Evolutionary conservation across 1,140 invertebrate species (phyloP), one percentile per base, ranked within the genome.

Genomic region (Bicyclus anynana): DNA sequence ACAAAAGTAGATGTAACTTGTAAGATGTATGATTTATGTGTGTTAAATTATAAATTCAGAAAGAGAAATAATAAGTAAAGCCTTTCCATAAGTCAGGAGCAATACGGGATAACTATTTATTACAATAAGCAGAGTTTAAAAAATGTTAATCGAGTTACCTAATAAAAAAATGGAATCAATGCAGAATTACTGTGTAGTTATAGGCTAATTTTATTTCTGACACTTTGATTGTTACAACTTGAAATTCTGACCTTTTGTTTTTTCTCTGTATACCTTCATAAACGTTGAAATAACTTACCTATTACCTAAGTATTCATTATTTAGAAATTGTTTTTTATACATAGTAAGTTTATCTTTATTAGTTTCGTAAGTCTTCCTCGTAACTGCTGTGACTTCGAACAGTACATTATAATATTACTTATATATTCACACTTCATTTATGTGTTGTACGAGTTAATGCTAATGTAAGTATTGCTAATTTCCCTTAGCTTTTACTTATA

Each of bases 371-470:
- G 27, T 59, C 50, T 53, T 37, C 40, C 40, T 46, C 40, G 14
- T 38, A 33, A 20, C 23, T 44, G 26, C 33, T 26, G 51, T 29
- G n/a, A 50, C 5, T 27, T 27, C 40, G 40, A 42, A 13, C 23
- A 44, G 13, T 50, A 12, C 29, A 40, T 14, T 16, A 40, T 1
- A 17, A 14, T 7, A 14, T 10, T 16, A 53, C n/a, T 49, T 40
- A 48, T 40, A 14, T 57, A 51, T 59, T 64, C 50, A 35, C 40
- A 33, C 29, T 56, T 47, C 14, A 49, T 64, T 52, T 46, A 46
- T 48, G 35, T 49, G 23, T n/a, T 56, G 26, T 56, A 40, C 6
- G 29, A 33, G 29, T 40, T 40, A 20, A 18, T 52, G 49, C 26
- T 57, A 40, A 49, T 42, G 27, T 27, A 51, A 38, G 20, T 46